These are phyloP conservation scores for Lithodes maja DNA, from an alignment of 2,888 invertebrate species.

Conservation along the genomic window DNA sequence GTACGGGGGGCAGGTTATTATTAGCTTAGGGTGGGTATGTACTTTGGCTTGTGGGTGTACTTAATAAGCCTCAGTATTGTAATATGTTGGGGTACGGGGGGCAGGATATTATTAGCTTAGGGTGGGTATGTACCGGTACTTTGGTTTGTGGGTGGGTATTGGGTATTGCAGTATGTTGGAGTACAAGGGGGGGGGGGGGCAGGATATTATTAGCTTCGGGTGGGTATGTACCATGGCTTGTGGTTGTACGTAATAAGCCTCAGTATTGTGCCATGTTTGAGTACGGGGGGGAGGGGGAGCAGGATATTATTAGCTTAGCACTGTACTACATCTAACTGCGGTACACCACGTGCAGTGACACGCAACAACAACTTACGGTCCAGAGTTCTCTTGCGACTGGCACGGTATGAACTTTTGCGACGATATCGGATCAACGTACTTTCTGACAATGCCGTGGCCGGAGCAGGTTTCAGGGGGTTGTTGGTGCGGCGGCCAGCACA, in stretches of 20 bases:
- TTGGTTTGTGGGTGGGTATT: no score
- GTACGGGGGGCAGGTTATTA: no score
- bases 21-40: no score
- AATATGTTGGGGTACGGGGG: no score
- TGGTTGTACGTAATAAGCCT: not conserved
- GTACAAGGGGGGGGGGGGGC: no score
- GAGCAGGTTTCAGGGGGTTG: not conserved
- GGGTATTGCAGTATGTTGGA: no score
- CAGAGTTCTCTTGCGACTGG: constrained; percentile 27
- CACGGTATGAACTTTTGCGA: constrained; percentile 63
- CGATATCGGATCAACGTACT: constrained; percentile 67
- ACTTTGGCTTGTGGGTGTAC: no score
- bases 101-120: no score
- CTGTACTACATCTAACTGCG: constrained; percentile 44
- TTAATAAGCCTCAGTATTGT: no score
- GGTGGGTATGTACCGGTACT: no score
- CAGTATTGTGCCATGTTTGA: constrained; percentile 34
- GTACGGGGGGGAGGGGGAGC: not conserved
- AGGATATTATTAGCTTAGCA: not conserved
- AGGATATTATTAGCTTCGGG: no score
- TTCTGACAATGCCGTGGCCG: constrained; percentile 24
- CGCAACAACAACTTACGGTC: constrained; percentile 62
- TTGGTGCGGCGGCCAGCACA: constrained; percentile 32
- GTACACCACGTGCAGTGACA: constrained; percentile 61
- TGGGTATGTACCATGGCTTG: no score